Evolutionary conservation across 2,113 vertebrate genomes (phyloP), one percentile per base, ranked within the genome.

Genomic region (Forbesichthys papilliferus): DNA sequence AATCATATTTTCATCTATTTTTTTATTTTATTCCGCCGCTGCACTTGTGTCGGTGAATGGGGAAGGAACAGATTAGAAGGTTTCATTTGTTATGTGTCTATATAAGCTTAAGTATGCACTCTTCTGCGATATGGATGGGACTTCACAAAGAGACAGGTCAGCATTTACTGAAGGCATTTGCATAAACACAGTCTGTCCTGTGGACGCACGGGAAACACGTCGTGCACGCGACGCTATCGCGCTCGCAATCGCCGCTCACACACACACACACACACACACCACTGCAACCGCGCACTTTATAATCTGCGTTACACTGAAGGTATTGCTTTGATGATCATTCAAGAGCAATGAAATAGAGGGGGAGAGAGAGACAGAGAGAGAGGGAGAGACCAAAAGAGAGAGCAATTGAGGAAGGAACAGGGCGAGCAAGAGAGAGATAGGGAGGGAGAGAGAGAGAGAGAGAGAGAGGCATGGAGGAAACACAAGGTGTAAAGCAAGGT

Each of bases 131-230:
- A 84, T 75, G 81, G 73, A 85, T 61, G 67, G 55, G 61, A 66
- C 69, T 71, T 68, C 59, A 58, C 49, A 74, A 66, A 78, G 61
- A 51, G 76, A 81, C 82, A 72, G 64, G 84, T 87, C 84, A 88
- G 88, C 88, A 85, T 80, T 27, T 85, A 61, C 75, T 90, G 36
- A 42, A 42, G 36, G 7, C 36, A 88, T 87, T 90, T 86, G 86
- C 84, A 86, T 86, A 80, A 78, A 78, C 79, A 83, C 73, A 83
- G 73, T 57, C 56, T 47, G 42, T 59, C 54, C 77, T 79, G 80
- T 80, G 83, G 75, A 80, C 78, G 78, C 77, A 70, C 78, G 67
- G 33, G 27, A 60, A 27, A 60, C 8, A 11, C 58, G 20, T 1
- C 27, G n/a, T 16, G 8, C 48, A 20, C 48, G 16, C 61, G 20